Evolutionary conservation across 2,113 vertebrate species (phyloP).

Genomic region (Osmerus mordax): DNA sequence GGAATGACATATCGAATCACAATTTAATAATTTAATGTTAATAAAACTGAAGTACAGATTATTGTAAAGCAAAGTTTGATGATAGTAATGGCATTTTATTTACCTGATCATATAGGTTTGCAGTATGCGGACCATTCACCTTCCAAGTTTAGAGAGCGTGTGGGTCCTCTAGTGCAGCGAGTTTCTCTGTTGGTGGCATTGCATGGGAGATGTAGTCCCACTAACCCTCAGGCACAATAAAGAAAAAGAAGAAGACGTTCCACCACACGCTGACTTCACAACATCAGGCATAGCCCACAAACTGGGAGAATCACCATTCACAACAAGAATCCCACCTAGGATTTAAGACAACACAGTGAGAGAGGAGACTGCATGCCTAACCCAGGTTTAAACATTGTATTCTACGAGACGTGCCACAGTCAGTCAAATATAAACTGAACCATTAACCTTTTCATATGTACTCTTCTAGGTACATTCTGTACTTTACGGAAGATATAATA

Average conservation of each 20-base stretch:
- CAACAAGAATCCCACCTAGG: slow-evolving; percentile 30
- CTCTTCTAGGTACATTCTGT: no score
- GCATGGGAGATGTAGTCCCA: not conserved
- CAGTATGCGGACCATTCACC: no score
- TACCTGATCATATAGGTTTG: no score
- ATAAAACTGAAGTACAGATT: no score
- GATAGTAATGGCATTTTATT: no score
- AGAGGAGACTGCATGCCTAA: not conserved
- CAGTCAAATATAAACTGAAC: not conserved
- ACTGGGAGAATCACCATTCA: slow-evolving; percentile 15
- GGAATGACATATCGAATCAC: no score
- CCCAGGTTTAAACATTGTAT: not conserved
- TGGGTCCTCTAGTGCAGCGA: slow-evolving; percentile 11
- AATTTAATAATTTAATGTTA: no score
- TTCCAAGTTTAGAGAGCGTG: slow-evolving; percentile 40
- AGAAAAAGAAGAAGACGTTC: slow-evolving; percentile 45
- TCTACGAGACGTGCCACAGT: not conserved
- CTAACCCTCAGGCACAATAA: slow-evolving; percentile 29
- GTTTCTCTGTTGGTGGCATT: not conserved
- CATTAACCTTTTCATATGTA: no score
- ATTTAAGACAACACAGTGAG: slow-evolving; percentile 20
- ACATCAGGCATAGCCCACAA: slow-evolving; percentile 26
- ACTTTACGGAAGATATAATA: no score
- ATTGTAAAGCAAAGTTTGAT: no score
- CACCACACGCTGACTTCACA: slow-evolving; percentile 34